A percentile compares a stretch with the other conserved stretches of the same genome.
Conservation (phyloP, 2,797 vertebrate genomes). For the Pteronotus mesoamericanus region DNA sequence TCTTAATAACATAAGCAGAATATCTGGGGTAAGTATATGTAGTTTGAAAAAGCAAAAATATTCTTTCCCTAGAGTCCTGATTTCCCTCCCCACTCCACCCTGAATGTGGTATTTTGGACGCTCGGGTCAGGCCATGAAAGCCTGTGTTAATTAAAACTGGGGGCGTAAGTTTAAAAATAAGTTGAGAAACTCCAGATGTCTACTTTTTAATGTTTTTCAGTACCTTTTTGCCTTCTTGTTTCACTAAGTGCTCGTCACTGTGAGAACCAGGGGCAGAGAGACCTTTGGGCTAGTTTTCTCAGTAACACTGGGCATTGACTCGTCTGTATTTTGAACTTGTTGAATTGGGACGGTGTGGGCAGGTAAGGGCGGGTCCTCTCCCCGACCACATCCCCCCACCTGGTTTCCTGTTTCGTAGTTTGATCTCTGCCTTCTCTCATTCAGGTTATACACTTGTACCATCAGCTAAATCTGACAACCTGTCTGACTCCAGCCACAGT, state of each 20-base stretch:
- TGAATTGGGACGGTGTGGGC: background rate
- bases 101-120: background rate
- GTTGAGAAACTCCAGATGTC: background rate
- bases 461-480: constrained; percentile 88
- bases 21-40: constrained; percentile 38
- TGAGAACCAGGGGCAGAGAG: background rate
- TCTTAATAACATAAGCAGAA: constrained; percentile 38
- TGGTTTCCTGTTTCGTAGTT: background rate
- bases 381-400: background rate
- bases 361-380: background rate
- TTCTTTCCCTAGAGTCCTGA: background rate
- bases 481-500: constrained; percentile 95
- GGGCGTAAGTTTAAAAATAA: background rate
- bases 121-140: background rate
- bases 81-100: background rate
- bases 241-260: constrained; percentile 1
- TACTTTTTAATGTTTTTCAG: constrained; percentile 8
- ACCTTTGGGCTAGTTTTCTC: background rate
- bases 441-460: constrained; percentile 89
- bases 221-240: background rate
- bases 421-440: constrained; percentile 51
- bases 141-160: background rate
- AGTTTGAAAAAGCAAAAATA: background rate
- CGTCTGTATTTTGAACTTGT: background rate
- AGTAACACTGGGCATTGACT: background rate